A percentile compares a stretch with the other conserved stretches of the same genome.
phyloP scores from a whole-genome alignment of 2,797 vertebrate species.

The Lateolabrax maculatus region DNA sequence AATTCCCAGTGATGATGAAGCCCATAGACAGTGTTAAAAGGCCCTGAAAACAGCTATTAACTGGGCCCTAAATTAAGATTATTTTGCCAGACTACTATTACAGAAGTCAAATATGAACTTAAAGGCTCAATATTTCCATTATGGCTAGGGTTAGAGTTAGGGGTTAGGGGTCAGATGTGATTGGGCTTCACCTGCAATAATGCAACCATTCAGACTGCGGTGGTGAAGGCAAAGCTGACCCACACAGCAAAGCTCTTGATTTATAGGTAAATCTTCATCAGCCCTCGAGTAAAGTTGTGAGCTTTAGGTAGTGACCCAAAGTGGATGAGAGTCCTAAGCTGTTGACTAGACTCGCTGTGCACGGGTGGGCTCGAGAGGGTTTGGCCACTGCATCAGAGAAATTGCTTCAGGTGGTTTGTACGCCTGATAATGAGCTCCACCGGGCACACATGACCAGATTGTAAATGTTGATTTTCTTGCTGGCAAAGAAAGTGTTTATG shows the following conservation, averaged over 20 bases:
- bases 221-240: constrained; percentile 22
- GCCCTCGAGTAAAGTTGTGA: neutral
- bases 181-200: neutral
- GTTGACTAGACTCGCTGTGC: constrained; percentile 7
- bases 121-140: neutral
- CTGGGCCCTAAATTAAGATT: neutral
- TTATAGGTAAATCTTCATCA: constrained; percentile 12
- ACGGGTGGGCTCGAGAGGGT: neutral
- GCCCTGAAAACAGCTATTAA: neutral
- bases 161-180: no score
- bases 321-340: constrained; percentile 22
- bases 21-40: neutral
- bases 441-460: neutral
- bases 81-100: neutral
- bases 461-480: neutral
- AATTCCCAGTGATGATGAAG: neutral
- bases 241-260: constrained; percentile 23
- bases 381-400: neutral
- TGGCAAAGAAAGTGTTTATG: neutral
- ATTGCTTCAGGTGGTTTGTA: neutral
- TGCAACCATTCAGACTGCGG: constrained; percentile 3
- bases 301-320: constrained; percentile 6
- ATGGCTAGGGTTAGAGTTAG: no score
- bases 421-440: neutral
- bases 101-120: neutral